These are phyloP conservation scores for Caprella mutica DNA, from an alignment of 2,888 invertebrate genomes.

Conservation along the genomic window DNA sequence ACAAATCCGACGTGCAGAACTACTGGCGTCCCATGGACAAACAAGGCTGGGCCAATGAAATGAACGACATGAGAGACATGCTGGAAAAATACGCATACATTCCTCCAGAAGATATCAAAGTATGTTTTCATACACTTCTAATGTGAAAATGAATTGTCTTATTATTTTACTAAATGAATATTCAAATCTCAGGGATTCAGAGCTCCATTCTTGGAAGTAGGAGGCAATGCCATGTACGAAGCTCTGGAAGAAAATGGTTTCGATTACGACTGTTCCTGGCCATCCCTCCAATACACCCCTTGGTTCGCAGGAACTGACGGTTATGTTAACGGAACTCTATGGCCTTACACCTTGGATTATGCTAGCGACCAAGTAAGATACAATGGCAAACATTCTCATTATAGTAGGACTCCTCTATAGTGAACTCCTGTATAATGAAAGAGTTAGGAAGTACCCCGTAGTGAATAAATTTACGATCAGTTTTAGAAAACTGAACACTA, in stretches of 20 bases:
- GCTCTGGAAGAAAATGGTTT: conserved; percentile 47
- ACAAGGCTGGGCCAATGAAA: conserved; percentile 47
- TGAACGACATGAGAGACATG: conserved; percentile 49
- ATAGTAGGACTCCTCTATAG: no score
- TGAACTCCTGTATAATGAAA: no score
- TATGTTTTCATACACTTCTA: not conserved
- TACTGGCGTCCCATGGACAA: conserved; percentile 51
- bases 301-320: conserved; percentile 6
- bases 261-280: conserved; percentile 53
- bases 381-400: no score
- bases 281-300: conserved; percentile 40
- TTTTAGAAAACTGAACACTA: no score
- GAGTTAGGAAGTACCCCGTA: no score
- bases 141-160: not conserved
- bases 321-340: conserved; percentile 44
- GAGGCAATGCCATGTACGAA: conserved; percentile 50
- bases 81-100: conserved; percentile 49
- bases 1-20: conserved; percentile 9
- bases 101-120: conserved; percentile 36
- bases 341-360: conserved; percentile 59
- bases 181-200: conserved; percentile 45
- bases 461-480: no score
- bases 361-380: conserved; percentile 40
- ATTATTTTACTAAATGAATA: not conserved
- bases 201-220: conserved; percentile 49